Conservation (phyloP, 1,140 invertebrate species). For the Panonychus citri region DNA sequence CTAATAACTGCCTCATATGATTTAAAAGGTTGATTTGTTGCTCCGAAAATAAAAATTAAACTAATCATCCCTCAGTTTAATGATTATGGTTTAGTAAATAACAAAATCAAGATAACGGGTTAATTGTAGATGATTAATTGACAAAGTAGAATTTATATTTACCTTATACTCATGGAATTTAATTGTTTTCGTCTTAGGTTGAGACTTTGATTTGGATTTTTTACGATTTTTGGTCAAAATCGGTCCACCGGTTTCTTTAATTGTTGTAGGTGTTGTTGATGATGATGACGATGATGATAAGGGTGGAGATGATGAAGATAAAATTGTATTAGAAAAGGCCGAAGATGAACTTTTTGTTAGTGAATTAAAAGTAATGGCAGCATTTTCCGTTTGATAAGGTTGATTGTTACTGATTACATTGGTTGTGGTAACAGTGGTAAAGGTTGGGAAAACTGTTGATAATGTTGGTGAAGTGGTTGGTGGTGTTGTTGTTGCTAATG, state of each 20-base stretch:
- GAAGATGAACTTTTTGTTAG: no score
- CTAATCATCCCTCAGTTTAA: no score
- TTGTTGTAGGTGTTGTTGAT: background rate
- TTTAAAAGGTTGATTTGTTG: no score
- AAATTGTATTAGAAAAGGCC: background rate
- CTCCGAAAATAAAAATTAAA: no score
- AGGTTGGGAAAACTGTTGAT: background rate
- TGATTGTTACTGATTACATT: no score
- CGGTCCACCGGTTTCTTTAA: background rate
- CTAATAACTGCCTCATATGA: no score
- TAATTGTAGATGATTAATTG: background rate
- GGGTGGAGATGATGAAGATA: background rate
- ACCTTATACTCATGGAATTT: constrained; percentile 95
- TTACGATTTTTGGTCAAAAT: constrained; percentile 41
- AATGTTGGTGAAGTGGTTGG: constrained; percentile 6
- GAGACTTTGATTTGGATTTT: constrained; percentile 57
- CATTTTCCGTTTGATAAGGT: no score
- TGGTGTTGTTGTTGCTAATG: constrained; percentile 4
- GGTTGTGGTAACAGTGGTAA: no score
- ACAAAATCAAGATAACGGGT: no score
- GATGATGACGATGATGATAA: no score
- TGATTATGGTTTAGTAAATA: no score
- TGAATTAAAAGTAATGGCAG: no score
- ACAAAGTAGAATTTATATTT: background rate
- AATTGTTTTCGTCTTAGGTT: constrained; percentile 63